Percentiles rank a stretch among this genome's conserved stretches.
These are phyloP conservation scores for Coregonus sp. DNA, from an alignment of 2,797 vertebrate species.

Conservation along the genomic window DNA sequence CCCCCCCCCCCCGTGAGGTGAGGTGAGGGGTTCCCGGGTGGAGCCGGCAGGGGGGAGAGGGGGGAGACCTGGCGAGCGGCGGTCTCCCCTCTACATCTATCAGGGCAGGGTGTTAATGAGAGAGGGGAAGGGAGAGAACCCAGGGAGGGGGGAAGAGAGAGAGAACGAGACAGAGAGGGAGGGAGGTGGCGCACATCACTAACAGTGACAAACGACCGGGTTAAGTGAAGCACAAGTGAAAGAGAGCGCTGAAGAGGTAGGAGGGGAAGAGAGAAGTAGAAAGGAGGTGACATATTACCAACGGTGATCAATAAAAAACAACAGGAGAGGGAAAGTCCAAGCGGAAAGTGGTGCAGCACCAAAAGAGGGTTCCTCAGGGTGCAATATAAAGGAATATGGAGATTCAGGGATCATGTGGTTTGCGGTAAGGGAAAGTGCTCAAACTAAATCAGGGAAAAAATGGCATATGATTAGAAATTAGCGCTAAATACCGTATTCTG, in stretches of 20 bases:
- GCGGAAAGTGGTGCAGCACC: neutral
- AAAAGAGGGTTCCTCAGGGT: constrained; percentile 1
- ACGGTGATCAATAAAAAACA: constrained; percentile 65
- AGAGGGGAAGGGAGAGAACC: constrained; percentile 35
- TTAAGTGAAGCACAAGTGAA: too few relatives aligned
- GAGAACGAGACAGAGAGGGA: neutral
- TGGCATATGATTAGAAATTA: constrained; percentile 30
- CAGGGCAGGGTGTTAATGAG: constrained; percentile 71
- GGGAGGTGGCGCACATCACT: constrained; percentile 10
- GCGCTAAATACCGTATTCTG: constrained; percentile 10
- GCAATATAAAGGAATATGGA: neutral
- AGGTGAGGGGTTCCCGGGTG: constrained; percentile 48
- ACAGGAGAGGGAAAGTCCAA: constrained; percentile 26
- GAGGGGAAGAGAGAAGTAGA: constrained; percentile 5
- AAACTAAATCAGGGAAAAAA: neutral
- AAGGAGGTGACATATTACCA: constrained; percentile 47
- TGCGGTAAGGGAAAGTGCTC: too few relatives aligned
- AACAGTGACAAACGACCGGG: constrained; percentile 1
- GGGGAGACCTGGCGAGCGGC: constrained; percentile 15
- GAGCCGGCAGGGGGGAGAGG: constrained; percentile 41
- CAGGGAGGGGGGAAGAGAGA: constrained; percentile 12
- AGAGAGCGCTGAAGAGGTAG: constrained; percentile 8
- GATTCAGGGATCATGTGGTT: neutral
- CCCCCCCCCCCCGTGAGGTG: neutral
- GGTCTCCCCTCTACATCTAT: constrained; percentile 57